Evolutionary conservation across 2,797 vertebrate species (phyloP).

Genomic region (Enteromius mattozi): DNA sequence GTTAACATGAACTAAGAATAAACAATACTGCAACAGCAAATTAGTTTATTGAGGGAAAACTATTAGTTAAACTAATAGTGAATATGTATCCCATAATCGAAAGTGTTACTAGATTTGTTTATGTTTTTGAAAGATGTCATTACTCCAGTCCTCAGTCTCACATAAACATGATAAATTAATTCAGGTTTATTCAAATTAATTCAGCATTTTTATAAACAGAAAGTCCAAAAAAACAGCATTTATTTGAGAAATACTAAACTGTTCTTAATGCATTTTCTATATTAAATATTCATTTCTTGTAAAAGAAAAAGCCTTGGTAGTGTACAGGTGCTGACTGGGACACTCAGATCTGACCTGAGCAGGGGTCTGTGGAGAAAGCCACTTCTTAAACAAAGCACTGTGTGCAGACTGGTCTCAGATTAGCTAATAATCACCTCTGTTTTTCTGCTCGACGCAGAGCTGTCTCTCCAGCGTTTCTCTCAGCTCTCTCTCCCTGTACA

Average conservation of each 20-base stretch:
- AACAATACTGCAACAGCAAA: too few species aligned
- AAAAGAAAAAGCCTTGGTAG: background rate
- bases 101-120: background rate
- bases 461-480: constrained; percentile 97
- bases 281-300: background rate
- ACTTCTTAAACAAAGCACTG: constrained; percentile 2
- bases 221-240: background rate
- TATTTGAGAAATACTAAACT: background rate
- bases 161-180: background rate
- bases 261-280: background rate
- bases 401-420: background rate
- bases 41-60: too few species aligned
- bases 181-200: background rate
- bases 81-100: too few species aligned
- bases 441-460: constrained; percentile 96
- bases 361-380: background rate
- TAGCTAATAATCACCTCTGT: constrained; percentile 85
- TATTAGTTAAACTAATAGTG: too few species aligned
- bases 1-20: too few species aligned
- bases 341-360: background rate
- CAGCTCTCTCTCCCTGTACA: constrained; percentile 94
- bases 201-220: background rate
- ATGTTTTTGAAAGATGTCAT: background rate
- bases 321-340: background rate
- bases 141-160: background rate